Evolutionary conservation across 2,113 vertebrate species (phyloP).

Genomic region (Pholis gunnellus): DNA sequence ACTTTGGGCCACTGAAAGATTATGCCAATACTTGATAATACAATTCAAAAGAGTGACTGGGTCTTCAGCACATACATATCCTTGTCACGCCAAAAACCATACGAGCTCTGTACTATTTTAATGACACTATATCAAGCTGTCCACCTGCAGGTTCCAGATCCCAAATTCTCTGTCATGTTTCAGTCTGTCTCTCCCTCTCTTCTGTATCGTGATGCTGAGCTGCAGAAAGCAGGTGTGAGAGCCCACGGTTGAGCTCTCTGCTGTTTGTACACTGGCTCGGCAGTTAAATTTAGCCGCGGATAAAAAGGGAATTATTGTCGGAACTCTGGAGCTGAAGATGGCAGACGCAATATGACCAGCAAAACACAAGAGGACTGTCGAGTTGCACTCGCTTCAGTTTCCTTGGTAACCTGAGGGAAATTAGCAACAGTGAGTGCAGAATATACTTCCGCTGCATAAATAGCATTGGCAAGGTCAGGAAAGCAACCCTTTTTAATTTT

Average conservation of each 20-base stretch:
- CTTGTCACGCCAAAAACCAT: background rate
- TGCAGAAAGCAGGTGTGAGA: constrained; percentile 37
- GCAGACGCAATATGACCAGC: constrained; percentile 60
- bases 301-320: constrained; percentile 54
- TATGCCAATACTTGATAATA: background rate
- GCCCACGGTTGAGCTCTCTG: constrained; percentile 45
- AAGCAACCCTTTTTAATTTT: constrained; percentile 55
- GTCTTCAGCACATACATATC: no score
- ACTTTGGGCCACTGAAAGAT: background rate
- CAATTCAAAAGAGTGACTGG: background rate
- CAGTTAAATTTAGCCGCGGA: constrained; percentile 57
- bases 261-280: constrained; percentile 44
- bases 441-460: constrained; percentile 40
- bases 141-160: background rate
- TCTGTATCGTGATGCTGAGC: constrained; percentile 3
- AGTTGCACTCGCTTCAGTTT: constrained; percentile 54
- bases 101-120: constrained; percentile 8
- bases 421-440: constrained; percentile 41
- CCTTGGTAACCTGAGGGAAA: constrained; percentile 71
- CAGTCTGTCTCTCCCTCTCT: background rate
- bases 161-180: background rate
- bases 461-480: constrained; percentile 39
- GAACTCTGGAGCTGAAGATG: constrained; percentile 62
- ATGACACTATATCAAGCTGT: background rate
- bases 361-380: constrained; percentile 30